A percentile compares a stretch with the other conserved stretches of the same genome.
Evolutionary conservation across 2,797 vertebrate genomes (phyloP).

Genomic region (Phylloscopus collybita): DNA sequence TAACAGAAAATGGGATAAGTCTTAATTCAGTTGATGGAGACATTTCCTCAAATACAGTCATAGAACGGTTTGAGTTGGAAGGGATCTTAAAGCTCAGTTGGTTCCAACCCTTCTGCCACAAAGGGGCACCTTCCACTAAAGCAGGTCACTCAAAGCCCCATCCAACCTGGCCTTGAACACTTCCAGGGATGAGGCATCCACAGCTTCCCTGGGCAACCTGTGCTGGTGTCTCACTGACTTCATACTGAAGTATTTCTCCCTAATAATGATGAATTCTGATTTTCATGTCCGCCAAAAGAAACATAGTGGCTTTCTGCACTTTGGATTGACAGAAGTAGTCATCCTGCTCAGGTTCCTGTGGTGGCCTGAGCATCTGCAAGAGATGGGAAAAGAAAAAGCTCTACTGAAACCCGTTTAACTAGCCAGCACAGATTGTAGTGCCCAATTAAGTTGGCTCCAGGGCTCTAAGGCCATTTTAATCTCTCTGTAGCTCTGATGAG

Average conservation of each 20-base stretch:
- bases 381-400: neutral
- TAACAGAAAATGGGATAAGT: neutral
- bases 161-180: neutral
- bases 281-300: neutral
- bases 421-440: neutral
- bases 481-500: constrained; percentile 7
- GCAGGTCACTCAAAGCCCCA: neutral
- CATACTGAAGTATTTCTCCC: neutral
- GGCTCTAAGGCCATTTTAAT: neutral
- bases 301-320: neutral
- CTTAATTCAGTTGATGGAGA: neutral
- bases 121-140: neutral
- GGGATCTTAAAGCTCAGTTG: neutral
- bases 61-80: neutral
- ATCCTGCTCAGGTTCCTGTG: neutral
- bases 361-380: neutral
- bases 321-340: neutral
- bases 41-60: neutral
- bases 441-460: neutral
- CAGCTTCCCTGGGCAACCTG: neutral
- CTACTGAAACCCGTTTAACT: neutral
- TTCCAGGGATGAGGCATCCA: neutral
- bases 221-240: neutral
- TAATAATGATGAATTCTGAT: neutral
- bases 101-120: neutral